Percentiles rank a stretch among this genome's conserved stretches.
Conservation (phyloP, 2,113 vertebrate species). For the Puma concolor region DNA sequence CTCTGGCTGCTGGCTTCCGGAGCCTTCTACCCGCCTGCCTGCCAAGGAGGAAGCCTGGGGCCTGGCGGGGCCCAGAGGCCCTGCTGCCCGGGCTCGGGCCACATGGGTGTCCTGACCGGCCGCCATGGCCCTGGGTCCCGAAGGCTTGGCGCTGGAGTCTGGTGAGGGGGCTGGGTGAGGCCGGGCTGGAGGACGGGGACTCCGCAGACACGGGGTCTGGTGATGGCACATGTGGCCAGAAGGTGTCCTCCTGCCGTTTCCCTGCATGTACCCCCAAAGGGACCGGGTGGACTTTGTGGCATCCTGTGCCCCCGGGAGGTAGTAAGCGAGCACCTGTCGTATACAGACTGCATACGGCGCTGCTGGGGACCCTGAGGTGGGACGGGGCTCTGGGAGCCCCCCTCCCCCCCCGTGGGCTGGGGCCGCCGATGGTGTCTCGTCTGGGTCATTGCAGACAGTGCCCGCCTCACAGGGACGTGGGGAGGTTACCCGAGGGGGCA, state of each 20-base stretch:
- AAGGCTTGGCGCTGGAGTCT: neutral
- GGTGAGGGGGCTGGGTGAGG: slow-evolving; percentile 35
- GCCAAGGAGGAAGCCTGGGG: slow-evolving; percentile 54
- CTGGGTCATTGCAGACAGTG: neutral
- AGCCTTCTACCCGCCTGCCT: slow-evolving; percentile 6
- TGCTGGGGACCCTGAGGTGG: neutral
- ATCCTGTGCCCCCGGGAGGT: neutral
- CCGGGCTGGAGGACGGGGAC: neutral
- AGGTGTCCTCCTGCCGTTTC: neutral
- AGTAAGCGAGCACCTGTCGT: no score
- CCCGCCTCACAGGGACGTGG: neutral
- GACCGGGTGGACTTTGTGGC: accelerated
- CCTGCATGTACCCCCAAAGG: accelerated
- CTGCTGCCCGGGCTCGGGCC: neutral
- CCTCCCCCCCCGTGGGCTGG: accelerated
- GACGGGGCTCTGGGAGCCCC: neutral
- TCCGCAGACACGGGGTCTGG: accelerated
- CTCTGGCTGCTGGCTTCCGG: slow-evolving; percentile 68
- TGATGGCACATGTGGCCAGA: neutral
- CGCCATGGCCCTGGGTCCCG: slow-evolving; percentile 15
- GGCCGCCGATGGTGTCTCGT: neutral
- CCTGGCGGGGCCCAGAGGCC: neutral
- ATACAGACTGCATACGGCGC: accelerated
- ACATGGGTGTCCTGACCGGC: neutral
- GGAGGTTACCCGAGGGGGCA: accelerated